Evolutionary conservation across 2,797 vertebrate species (phyloP).

Genomic region (Gadopsis bispinosus): DNA sequence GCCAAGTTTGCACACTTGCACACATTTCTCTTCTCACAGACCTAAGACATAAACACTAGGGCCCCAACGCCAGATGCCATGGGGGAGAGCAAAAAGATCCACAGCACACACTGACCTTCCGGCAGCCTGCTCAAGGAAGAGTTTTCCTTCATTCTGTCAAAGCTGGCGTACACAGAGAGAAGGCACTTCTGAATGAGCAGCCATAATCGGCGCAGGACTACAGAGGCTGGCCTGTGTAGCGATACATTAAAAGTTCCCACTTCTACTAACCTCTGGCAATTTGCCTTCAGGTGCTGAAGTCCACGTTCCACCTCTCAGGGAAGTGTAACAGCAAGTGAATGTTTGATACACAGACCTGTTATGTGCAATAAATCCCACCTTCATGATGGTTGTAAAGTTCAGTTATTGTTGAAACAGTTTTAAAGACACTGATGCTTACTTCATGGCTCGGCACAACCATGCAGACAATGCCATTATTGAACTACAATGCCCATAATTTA

Average conservation of each 20-base stretch:
- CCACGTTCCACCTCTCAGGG: constrained; percentile 38
- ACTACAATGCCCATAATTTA: background rate
- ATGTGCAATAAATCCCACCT: background rate
- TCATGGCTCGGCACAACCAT: background rate
- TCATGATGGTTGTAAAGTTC: background rate
- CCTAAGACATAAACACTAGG: constrained; percentile 45
- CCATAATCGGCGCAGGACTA: constrained; percentile 19
- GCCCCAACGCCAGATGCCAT: constrained; percentile 35
- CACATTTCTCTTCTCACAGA: constrained; percentile 67
- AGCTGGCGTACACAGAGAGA: constrained; percentile 29
- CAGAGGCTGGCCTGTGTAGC: constrained; percentile 39
- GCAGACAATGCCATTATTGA: background rate
- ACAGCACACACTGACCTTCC: constrained; percentile 50
- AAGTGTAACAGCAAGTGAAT: constrained; percentile 1
- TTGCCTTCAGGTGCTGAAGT: constrained; percentile 42
- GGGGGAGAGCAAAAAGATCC: constrained; percentile 37
- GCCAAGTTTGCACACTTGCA: constrained; percentile 68
- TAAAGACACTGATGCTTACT: background rate
- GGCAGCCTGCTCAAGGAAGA: constrained; percentile 25
- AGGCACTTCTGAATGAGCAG: constrained; percentile 19
- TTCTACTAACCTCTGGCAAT: constrained; percentile 11
- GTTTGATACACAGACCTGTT: constrained; percentile 6
- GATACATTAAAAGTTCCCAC: constrained; percentile 36
- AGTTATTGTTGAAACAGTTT: background rate
- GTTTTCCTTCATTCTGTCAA: constrained; percentile 50